Evolutionary conservation across 2,797 vertebrate species (phyloP).

Genomic region (Anas flavirostris): DNA sequence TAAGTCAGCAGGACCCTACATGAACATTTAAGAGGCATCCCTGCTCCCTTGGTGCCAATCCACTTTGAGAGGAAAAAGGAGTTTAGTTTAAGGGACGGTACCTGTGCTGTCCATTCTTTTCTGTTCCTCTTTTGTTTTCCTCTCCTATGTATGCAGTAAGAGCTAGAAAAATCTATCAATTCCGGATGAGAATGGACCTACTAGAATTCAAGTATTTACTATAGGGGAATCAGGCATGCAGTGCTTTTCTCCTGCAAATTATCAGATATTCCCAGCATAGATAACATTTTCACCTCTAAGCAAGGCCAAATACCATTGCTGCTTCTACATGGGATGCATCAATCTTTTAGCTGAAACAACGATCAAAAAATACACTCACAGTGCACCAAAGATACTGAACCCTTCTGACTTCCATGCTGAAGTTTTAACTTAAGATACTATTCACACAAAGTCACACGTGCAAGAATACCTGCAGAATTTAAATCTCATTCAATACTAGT

Average conservation of each 20-base stretch:
- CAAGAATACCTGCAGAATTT: background rate
- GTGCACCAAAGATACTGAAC: background rate
- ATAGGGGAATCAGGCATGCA: background rate
- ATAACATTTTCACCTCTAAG: background rate
- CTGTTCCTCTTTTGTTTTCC: background rate
- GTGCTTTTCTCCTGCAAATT: slow-evolving; percentile 9
- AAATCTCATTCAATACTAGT: background rate
- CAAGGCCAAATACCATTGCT: background rate
- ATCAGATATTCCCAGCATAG: background rate
- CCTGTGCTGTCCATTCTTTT: background rate
- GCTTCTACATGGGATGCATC: background rate
- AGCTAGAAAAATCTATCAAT: background rate
- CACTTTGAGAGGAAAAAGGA: background rate
- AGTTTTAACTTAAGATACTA: background rate
- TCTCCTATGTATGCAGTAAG: background rate
- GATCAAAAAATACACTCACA: background rate
- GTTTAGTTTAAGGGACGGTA: background rate
- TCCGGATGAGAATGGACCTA: slow-evolving; percentile 17
- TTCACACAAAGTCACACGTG: background rate
- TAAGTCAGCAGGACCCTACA: background rate
- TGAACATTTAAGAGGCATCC: background rate
- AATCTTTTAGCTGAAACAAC: background rate
- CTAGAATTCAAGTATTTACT: slow-evolving; percentile 36
- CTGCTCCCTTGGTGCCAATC: background rate
- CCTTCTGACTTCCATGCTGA: background rate